These are phyloP conservation scores for Coryphaenoides rupestris DNA, from an alignment of 2,113 vertebrate genomes.

Conservation along the genomic window DNA sequence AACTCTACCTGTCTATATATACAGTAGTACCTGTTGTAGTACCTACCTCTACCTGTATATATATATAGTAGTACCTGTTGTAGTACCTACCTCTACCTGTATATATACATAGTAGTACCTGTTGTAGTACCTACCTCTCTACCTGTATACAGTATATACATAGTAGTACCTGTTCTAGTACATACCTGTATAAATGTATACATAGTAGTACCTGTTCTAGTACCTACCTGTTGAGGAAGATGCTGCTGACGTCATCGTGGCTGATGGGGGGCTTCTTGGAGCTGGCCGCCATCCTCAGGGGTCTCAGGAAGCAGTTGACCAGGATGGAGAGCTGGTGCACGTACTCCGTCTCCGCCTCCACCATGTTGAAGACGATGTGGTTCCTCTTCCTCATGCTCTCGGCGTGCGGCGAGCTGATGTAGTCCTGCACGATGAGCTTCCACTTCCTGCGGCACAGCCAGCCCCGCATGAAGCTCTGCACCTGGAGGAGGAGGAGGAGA, in stretches of 20 bases:
- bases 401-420: conserved; percentile 94
- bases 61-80: too few species aligned
- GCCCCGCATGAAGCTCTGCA: conserved; percentile 96
- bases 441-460: conserved; percentile 96
- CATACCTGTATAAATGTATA: too few species aligned
- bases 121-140: too few species aligned
- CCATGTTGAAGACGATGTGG: conserved; percentile 98
- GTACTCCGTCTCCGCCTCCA: conserved; percentile 93
- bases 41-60: too few species aligned
- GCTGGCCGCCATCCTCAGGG: conserved; percentile 94
- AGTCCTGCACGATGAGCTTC: conserved; percentile 98
- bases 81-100: too few species aligned
- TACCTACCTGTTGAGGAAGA: conserved; percentile 98
- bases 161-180: too few species aligned
- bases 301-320: conserved; percentile 92
- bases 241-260: conserved; percentile 92
- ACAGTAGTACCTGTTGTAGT: too few species aligned
- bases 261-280: conserved; percentile 95
- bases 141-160: too few species aligned
- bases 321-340: conserved; percentile 93
- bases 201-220: not conserved
- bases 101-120: too few species aligned
- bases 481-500: conserved; percentile 62
- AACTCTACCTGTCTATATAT: too few species aligned
- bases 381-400: conserved; percentile 98